These are phyloP conservation scores for Adelges cooleyi DNA, from an alignment of 1,140 invertebrate genomes.

Conservation along the genomic window DNA sequence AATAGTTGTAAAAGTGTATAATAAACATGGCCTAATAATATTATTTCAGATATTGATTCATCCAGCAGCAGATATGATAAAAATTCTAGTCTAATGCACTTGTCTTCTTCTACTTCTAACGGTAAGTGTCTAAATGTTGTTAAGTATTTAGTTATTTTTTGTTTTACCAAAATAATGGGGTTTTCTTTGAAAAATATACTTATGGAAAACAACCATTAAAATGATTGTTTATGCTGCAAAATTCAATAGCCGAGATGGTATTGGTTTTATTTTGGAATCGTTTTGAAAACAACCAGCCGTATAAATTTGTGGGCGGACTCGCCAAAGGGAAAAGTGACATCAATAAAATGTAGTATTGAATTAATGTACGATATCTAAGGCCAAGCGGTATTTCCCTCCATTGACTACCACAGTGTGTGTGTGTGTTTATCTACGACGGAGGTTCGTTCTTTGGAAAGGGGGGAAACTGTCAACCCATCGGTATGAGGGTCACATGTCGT, in stretches of 20 bases:
- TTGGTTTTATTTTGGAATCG: neutral
- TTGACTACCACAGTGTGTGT: neutral
- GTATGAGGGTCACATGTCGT: constrained; percentile 21
- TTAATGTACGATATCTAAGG: no score
- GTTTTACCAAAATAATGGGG: neutral
- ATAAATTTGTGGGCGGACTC: constrained; percentile 8
- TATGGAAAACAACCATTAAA: no score
- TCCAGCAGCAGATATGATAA: constrained; percentile 17
- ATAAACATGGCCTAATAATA: neutral
- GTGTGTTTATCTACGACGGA: neutral
- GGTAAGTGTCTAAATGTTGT: no score
- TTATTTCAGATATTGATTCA: constrained; percentile 16
- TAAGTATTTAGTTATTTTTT: no score
- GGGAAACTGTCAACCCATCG: constrained; percentile 14
- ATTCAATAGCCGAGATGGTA: neutral
- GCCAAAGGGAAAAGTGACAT: neutral
- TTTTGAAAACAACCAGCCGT: constrained; percentile 1
- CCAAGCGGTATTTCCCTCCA: neutral
- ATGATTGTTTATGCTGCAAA: no score
- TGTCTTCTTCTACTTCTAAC: constrained; percentile 14
- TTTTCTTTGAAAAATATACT: neutral
- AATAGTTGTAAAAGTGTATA: no score
- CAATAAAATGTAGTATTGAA: no score
- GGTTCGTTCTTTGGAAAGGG: neutral
- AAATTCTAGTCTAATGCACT: constrained; percentile 8